These are phyloP conservation scores for Falco peregrinus DNA, from an alignment of 2,797 vertebrate species.

Conservation along the genomic window DNA sequence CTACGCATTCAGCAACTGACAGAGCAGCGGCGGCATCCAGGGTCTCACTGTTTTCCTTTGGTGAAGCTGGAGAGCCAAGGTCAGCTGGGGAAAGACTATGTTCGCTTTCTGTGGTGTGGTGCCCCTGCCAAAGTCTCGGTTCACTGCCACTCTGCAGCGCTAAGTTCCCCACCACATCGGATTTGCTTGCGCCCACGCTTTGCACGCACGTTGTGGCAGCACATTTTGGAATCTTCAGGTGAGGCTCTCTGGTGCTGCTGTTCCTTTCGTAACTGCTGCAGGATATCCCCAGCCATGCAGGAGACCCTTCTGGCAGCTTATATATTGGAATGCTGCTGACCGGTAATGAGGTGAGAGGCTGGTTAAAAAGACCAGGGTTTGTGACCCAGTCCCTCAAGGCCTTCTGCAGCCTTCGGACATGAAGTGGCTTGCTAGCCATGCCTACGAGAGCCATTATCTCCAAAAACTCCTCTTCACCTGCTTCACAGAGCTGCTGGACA, in stretches of 20 bases:
- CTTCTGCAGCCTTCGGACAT: constrained; percentile 95
- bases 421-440: constrained; percentile 98
- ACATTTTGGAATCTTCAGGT: constrained; percentile 88
- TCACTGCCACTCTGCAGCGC: constrained; percentile 74
- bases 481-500: constrained; percentile 98
- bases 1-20: constrained; percentile 93
- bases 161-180: constrained; percentile 75
- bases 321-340: constrained; percentile 99
- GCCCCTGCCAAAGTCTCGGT: constrained; percentile 89
- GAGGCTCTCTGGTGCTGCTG: constrained; percentile 79
- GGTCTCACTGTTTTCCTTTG: constrained; percentile 89
- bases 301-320: constrained; percentile 92
- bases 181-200: constrained; percentile 82
- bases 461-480: constrained; percentile 97
- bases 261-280: constrained; percentile 82
- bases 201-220: constrained; percentile 83
- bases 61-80: constrained; percentile 92
- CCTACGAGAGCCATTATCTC: constrained; percentile 99
- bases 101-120: constrained; percentile 90
- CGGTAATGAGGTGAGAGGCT: constrained; percentile 92
- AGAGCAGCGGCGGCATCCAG: constrained; percentile 89
- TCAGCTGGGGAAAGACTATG: constrained; percentile 94
- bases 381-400: constrained; percentile 97
- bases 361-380: constrained; percentile 95
- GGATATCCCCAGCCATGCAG: constrained; percentile 81